Evolutionary conservation across 2,888 invertebrate genomes (phyloP), one percentile per base, ranked within the genome.

Genomic region (Pyrocoelia pectoralis): DNA sequence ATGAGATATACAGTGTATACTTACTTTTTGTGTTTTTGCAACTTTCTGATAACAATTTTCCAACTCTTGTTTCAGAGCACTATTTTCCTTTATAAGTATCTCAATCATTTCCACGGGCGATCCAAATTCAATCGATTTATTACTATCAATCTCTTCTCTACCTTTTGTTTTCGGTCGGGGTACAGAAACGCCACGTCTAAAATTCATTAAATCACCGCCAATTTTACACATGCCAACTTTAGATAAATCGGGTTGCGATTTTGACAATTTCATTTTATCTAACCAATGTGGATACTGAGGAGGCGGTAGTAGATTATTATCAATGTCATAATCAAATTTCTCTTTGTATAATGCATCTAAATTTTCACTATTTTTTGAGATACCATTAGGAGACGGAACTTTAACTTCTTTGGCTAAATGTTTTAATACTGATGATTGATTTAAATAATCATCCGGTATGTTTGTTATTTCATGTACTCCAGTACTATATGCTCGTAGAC

Each of bases 211-310:
- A 71, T 78, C 75, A 49, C 73, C 64, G 19, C 71, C 68, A 6
- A 70, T 65, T 50, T 76, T 76, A 15, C 68, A 71, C 14, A 76
- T 68, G 18, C 78, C 78, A 8, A 77, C 70, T 80, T 89, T 88
- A 0, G 90, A 90, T 68, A 94, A 83, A 82, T 95, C 94, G 0
- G 94, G 94, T 77, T 94, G 94, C 0, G 94, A 94, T 73, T 92
- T 86, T 3, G 93, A 92, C 63, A 91, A 76, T 61, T 85, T 88
- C 2, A 89, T 79, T 61, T 78, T 79, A 17, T 80, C 79, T 18
- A 77, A 73, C 80, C 81, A 82, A 67, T 79, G 80, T 5, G 75
- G 74, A 62, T 82, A 81, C 61, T 82, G 81, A 18, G 81, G 79
- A 0, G 81, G 80, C n/a, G 79, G 77, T 10, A 80, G 77, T 19